These are phyloP conservation scores for Corynorhinus townsendii DNA, from an alignment of 2,113 vertebrate genomes.

Conservation along the genomic window DNA sequence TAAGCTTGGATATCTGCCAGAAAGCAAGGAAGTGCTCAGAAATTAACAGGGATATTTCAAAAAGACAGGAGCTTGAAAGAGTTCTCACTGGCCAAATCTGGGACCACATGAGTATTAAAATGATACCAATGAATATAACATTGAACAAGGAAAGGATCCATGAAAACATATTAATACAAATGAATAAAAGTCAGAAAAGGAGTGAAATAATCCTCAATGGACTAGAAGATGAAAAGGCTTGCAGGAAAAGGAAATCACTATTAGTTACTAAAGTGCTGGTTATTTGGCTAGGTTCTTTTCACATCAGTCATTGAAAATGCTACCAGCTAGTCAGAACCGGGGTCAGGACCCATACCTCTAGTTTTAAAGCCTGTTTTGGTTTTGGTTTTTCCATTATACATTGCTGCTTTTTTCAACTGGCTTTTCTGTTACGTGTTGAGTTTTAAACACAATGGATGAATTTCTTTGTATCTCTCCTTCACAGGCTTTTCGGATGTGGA, in stretches of 20 bases:
- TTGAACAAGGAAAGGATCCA: background rate
- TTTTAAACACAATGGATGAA: conserved; percentile 23
- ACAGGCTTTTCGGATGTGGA: conserved; percentile 97
- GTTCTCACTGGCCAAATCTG: background rate
- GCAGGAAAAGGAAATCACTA: background rate
- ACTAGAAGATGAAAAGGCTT: background rate
- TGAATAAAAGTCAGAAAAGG: background rate
- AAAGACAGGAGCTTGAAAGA: background rate
- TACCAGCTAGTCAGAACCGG: background rate
- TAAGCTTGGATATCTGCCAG: background rate
- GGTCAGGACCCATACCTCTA: background rate
- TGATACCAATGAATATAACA: background rate
- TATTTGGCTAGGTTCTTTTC: background rate
- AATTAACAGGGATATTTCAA: background rate
- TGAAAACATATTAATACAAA: background rate
- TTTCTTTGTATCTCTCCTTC: conserved; percentile 51
- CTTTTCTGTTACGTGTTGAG: background rate
- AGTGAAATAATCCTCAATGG: background rate
- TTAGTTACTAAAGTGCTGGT: background rate
- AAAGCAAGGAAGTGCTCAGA: background rate
- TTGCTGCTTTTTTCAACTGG: background rate
- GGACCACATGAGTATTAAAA: background rate
- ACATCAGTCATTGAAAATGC: background rate
- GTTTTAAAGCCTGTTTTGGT: conserved; percentile 9
- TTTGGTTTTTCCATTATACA: background rate